Evolutionary conservation across 1,140 invertebrate genomes (phyloP), one percentile per base, ranked within the genome.

Genomic region (Papilio polytes): DNA sequence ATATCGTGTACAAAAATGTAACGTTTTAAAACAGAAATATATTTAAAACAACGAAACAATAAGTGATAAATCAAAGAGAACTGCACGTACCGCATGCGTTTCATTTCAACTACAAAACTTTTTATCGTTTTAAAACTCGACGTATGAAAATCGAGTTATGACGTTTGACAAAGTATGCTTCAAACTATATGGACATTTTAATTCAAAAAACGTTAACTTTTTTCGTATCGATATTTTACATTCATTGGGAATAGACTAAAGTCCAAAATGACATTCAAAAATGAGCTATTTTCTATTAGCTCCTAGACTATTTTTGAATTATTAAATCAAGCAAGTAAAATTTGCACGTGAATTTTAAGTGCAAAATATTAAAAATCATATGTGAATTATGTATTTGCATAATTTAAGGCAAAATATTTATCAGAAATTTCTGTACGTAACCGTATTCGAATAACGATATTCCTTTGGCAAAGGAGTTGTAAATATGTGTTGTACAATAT

Each of bases 401-500:
- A 18, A 53, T 53, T 56, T 56, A 18, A 20, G 9, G 53, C 20
- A 56, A 66, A 26, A 66, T 36, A 70, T 36, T 31, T 36, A 70
- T 15, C 13, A 36, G 12, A 15, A 8, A 70, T 70, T 10, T 63
- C 10, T 66, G 26, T 22, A 12, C 63, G 63, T 26, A 26, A 41
- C 36, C 12, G 13, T 70, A 70, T 70, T 63, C 20, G 59, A 63
- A 70, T 70, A 70, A 70, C 26, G 13, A 31, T 70, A 70, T 70
- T 36, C 63, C 63, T 31, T 18, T 70, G 63, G 12, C 12, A 70
- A 70, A 70, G 22, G 63, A 70, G 63, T 63, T 63, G 59, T 70
- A 70, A 70, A 70, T 70, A 70, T 56, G 63, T 70, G 63, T 70
- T 15, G 22, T 70, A 70, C 63, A 70, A 70, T 70, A 70, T 70